These are phyloP conservation scores for Orycteropus afer DNA, from an alignment of 2,113 vertebrate genomes.

Conservation along the genomic window DNA sequence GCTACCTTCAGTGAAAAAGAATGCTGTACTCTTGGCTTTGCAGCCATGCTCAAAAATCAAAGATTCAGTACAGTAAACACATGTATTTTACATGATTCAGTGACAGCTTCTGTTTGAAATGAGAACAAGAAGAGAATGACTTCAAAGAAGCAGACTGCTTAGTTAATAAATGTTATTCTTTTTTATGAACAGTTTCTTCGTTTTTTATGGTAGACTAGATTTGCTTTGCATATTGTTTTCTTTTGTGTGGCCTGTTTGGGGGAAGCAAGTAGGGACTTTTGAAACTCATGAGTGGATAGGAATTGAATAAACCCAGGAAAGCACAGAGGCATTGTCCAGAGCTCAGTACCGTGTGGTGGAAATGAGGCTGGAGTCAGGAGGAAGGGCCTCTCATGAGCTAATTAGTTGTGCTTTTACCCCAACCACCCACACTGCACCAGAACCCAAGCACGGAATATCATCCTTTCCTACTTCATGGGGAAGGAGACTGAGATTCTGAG, in stretches of 20 bases:
- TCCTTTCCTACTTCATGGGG: neutral
- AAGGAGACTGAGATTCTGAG: neutral
- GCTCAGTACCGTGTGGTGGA: rapidly evolving
- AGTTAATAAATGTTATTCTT: neutral
- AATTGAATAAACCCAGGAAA: neutral
- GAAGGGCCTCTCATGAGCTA: neutral
- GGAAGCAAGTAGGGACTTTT: neutral
- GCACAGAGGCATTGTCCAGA: neutral
- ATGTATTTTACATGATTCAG: neutral
- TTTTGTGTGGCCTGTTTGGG: neutral
- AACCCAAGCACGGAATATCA: neutral
- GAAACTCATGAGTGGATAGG: neutral
- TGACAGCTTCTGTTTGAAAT: neutral
- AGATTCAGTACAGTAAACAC: neutral
- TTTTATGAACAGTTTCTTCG: neutral
- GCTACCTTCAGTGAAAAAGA: neutral
- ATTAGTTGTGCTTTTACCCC: neutral
- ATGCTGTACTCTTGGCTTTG: neutral
- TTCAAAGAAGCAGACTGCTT: neutral
- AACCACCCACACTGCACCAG: neutral
- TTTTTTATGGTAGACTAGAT: neutral
- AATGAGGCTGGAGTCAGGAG: neutral
- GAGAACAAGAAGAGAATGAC: neutral
- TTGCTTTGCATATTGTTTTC: neutral
- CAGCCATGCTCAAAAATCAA: neutral